These are phyloP conservation scores for Zelleria hepariella DNA, from an alignment of 2,888 invertebrate species.

Conservation along the genomic window DNA sequence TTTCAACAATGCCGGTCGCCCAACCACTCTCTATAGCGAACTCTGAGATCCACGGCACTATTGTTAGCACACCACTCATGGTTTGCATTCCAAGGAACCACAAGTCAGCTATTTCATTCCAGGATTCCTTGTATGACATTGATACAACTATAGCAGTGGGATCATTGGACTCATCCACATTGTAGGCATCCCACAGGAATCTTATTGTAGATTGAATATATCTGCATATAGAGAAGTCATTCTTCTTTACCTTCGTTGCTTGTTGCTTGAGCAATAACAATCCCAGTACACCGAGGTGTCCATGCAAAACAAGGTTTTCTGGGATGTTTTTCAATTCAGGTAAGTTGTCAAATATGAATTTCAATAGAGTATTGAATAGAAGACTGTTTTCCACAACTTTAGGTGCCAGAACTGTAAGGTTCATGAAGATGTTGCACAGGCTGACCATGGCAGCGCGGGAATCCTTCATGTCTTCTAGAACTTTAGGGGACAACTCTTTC, in stretches of 20 bases:
- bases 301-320: slow-evolving; percentile 88
- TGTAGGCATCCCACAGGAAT: slow-evolving; percentile 94
- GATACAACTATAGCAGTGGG: slow-evolving; percentile 86
- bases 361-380: slow-evolving; percentile 83
- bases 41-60: slow-evolving; percentile 90
- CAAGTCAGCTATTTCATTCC: slow-evolving; percentile 91
- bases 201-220: slow-evolving; percentile 91
- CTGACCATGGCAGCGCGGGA: slow-evolving; percentile 89
- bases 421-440: slow-evolving; percentile 93
- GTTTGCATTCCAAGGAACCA: slow-evolving; percentile 97
- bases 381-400: slow-evolving; percentile 84
- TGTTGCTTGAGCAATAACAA: slow-evolving; percentile 87
- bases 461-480: slow-evolving; percentile 86
- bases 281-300: slow-evolving; percentile 87
- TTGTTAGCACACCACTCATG: slow-evolving; percentile 84
- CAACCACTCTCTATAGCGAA: slow-evolving; percentile 95
- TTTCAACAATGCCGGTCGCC: slow-evolving; percentile 89
- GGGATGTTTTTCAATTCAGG: slow-evolving; percentile 87
- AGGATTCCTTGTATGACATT: slow-evolving; percentile 87
- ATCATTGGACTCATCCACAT: slow-evolving; percentile 89
- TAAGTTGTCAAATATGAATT: slow-evolving; percentile 87
- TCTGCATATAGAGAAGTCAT: slow-evolving; percentile 90
- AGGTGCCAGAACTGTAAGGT: slow-evolving; percentile 89
- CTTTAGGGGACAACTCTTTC: slow-evolving; percentile 79
- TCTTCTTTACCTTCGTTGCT: slow-evolving; percentile 85